These are phyloP conservation scores for Amblyopsis rosae DNA, from an alignment of 2,113 vertebrate genomes.

Conservation along the genomic window DNA sequence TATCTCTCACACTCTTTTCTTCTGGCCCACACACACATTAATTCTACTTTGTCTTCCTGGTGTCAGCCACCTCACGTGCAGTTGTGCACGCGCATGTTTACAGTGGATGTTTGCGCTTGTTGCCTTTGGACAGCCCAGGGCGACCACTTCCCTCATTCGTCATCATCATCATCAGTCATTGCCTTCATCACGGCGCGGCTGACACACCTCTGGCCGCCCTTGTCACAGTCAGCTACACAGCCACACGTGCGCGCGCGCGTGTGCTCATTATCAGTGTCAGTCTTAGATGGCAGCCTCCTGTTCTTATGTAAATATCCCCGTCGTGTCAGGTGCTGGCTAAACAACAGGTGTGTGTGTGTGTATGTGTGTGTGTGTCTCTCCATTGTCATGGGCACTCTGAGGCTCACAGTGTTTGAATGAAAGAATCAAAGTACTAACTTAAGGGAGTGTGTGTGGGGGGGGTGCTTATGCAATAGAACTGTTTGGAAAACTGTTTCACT, in stretches of 20 bases:
- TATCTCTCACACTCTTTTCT: too few species aligned
- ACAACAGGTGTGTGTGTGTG: slow-evolving; percentile 46
- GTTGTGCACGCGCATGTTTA: slow-evolving; percentile 10
- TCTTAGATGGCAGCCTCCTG: neutral
- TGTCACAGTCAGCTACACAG: slow-evolving; percentile 44
- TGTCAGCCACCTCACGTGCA: slow-evolving; percentile 36
- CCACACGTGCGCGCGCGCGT: slow-evolving; percentile 4
- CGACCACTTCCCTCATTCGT: slow-evolving; percentile 53
- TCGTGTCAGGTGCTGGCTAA: slow-evolving; percentile 41
- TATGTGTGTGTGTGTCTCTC: slow-evolving; percentile 13
- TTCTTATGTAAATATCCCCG: slow-evolving; percentile 8
- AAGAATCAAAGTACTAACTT: slow-evolving; percentile 8
- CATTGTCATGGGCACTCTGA: neutral
- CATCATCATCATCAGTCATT: slow-evolving; percentile 52
- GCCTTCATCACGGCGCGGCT: slow-evolving; percentile 50
- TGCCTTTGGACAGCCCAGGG: slow-evolving; percentile 34
- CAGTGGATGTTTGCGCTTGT: neutral
- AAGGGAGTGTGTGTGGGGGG: neutral
- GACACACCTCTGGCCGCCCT: slow-evolving; percentile 35
- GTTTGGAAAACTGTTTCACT: neutral
- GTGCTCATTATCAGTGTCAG: slow-evolving; percentile 51
- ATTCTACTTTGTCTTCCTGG: slow-evolving; percentile 56
- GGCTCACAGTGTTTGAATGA: neutral
- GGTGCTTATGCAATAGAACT: neutral
- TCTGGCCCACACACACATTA: slow-evolving; percentile 19